These are phyloP conservation scores for Alosa sapidissima DNA, from an alignment of 2,797 vertebrate species.

Conservation along the genomic window DNA sequence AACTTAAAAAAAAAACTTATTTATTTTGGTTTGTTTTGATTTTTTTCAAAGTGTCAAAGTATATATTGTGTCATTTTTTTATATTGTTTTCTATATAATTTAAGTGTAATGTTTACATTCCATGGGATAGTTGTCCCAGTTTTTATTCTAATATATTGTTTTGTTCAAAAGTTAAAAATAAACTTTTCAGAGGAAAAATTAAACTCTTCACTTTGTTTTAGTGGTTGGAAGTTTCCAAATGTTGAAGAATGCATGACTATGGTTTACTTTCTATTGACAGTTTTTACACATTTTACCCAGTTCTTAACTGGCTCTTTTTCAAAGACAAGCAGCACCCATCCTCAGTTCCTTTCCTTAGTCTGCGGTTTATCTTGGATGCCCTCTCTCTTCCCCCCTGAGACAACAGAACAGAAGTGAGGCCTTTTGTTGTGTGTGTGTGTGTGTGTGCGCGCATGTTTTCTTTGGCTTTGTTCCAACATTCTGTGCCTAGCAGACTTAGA, in stretches of 20 bases:
- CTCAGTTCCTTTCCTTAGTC: neutral
- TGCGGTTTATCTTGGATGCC: neutral
- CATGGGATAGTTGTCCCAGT: slow-evolving; percentile 58
- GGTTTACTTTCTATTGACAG: neutral
- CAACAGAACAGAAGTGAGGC: slow-evolving; percentile 51
- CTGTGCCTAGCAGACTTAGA: slow-evolving; percentile 46
- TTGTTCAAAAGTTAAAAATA: slow-evolving; percentile 67
- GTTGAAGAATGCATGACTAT: neutral
- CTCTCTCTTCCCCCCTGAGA: slow-evolving; percentile 18
- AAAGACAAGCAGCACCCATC: neutral
- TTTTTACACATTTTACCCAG: neutral
- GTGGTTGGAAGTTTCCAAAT: neutral
- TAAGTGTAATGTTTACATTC: slow-evolving; percentile 79
- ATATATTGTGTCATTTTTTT: slow-evolving; percentile 67
- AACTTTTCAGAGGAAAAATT: slow-evolving; percentile 55
- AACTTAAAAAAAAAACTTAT: slow-evolving; percentile 75
- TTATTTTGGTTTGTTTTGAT: slow-evolving; percentile 64
- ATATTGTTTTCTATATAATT: slow-evolving; percentile 70
- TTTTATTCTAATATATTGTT: slow-evolving; percentile 76
- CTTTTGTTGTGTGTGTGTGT: slow-evolving; percentile 41
- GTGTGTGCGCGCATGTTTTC: slow-evolving; percentile 29
- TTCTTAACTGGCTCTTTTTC: neutral
- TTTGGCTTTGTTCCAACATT: slow-evolving; percentile 47
- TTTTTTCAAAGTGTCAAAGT: slow-evolving; percentile 62
- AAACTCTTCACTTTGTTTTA: neutral